Base-by-base conservation (phyloP, 2,888 invertebrate species). In the Melolontha melolontha region DNA sequence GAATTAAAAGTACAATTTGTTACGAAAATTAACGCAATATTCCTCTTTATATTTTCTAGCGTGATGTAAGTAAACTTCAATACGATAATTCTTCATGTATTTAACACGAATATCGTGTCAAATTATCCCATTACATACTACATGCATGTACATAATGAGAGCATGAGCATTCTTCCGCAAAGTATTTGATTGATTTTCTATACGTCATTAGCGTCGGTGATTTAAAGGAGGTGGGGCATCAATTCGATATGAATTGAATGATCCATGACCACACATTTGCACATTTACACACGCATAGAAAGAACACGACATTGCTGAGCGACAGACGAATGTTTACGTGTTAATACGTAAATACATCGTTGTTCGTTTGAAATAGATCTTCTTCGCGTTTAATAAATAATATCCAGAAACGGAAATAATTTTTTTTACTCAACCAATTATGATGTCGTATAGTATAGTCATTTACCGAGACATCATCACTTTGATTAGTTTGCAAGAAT, bases 231-330 rank as follows among this genome's bases (percentile, higher is more conserved):
- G 40, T 16, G 16, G 16, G 40, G 39, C 16, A 54, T 40, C 29
- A 51, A 29, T 34, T 51, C 51, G 29, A n/a, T 51, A 27, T 34
- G 10, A 34, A 34, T 34, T 34, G 34, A 34, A 62, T 74, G 75
- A 71, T 74, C 71, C 70, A 65, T 70, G 67, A 73, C 71, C 73
- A 71, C 73, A 74, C 69, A 11, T 40, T 12, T 17, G 40, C 40
- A 14, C n/a, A 11, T 40, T 54, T 40, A 17, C 17, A 40, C 40
- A 17, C 40, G 40, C 40, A 40, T 54, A 10, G 10, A 10, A 34
- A 34, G 34, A 34, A 10, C 34, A 34, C 10, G 6, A 34, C 34
- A 34, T 10, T 34, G 10, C 8, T 34, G 10, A 10, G 34, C 10
- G 8, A 34, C 10, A 34, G 10, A 34, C 8, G 10, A 34, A 6